Base-by-base conservation (phyloP, 2,113 vertebrate species). In the Actenoides hombroni region DNA sequence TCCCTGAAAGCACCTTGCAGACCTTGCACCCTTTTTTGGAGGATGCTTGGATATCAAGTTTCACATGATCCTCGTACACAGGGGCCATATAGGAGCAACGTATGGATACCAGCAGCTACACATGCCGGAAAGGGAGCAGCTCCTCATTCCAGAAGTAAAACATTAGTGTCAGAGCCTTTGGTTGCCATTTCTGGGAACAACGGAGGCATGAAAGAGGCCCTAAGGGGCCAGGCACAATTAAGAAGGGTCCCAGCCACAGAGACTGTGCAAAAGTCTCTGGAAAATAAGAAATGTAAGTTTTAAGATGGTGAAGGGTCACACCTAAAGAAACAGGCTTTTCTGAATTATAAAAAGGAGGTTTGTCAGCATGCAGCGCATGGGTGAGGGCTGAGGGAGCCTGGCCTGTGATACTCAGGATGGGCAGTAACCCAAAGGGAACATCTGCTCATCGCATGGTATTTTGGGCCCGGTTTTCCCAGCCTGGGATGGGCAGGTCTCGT, bases 11-110 rank as follows among this genome's bases (percentile, higher is more conserved):
- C 4, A 18, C 24, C 46, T 57, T 70, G 42, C 5, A 93, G 77
- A 70, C 19, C 39, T 68, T 16, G 18, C 44, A 60, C 5, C 5
- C 21, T 2, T 44, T 87, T 87, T 1, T 76, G 42, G 76, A 86
- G 49, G 79, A 54, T 6, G 20, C 24, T 18, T 46, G 12, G 23
- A 79, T 33, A 46, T 20, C 79, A 81, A 25, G 37, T 40, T 77
- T 44, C 4, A 0, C 16, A 9, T 1, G 6, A 40, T n/a, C 31
- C 76, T 74, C 48, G 26, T 31, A 48, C 28, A 26, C 1, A 2
- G 21, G 6, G 40, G 46, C 49, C 2, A 0, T 16, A n/a, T 0
- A 74, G 65, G 19, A 49, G 48, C 6, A 71, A 15, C 8, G 0
- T 5, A 28, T 24, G 29, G 35, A 64, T 64, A 88, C 25, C 67